Percentiles rank a stretch among this genome's conserved stretches.
Evolutionary conservation across 1,140 invertebrate species (phyloP).

Genomic region (Spodoptera litura): DNA sequence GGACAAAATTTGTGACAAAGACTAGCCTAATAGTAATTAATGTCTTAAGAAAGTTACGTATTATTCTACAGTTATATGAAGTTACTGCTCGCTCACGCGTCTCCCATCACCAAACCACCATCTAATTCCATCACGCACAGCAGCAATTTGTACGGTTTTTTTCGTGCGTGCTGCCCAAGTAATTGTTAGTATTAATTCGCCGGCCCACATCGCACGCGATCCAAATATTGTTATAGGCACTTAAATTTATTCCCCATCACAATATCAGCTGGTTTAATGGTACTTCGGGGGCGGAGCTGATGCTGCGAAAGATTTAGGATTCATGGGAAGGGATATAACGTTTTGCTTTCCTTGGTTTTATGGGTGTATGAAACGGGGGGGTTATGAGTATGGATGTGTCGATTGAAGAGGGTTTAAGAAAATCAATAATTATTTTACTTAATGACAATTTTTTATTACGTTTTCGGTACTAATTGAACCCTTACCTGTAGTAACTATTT

Average conservation of each 20-base stretch:
- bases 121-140: conserved; percentile 65
- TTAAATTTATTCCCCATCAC: conserved; percentile 45
- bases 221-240: conserved; percentile 49
- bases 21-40: too few relatives aligned
- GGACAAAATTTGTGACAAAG: too few relatives aligned
- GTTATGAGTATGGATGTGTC: not conserved
- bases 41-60: too few relatives aligned
- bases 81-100: not conserved
- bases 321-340: not conserved
- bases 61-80: not conserved
- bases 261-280: conserved; percentile 37
- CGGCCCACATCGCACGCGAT: conserved; percentile 66
- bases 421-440: too few relatives aligned
- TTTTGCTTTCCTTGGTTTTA: conserved; percentile 2
- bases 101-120: conserved; percentile 34
- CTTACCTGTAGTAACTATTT: too few relatives aligned
- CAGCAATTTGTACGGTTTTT: conserved; percentile 69
- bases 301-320: conserved; percentile 20
- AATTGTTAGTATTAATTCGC: conserved; percentile 71
- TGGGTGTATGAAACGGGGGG: not conserved
- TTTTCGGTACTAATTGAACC: too few relatives aligned
- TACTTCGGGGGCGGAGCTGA: not conserved
- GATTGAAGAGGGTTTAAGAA: too few relatives aligned
- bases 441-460: too few relatives aligned
- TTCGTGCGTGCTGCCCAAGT: conserved; percentile 69